A percentile compares a stretch with the other conserved stretches of the same genome.
Evolutionary conservation across 2,888 invertebrate genomes (phyloP).

Genomic region (Pharmacophagus antenor): DNA sequence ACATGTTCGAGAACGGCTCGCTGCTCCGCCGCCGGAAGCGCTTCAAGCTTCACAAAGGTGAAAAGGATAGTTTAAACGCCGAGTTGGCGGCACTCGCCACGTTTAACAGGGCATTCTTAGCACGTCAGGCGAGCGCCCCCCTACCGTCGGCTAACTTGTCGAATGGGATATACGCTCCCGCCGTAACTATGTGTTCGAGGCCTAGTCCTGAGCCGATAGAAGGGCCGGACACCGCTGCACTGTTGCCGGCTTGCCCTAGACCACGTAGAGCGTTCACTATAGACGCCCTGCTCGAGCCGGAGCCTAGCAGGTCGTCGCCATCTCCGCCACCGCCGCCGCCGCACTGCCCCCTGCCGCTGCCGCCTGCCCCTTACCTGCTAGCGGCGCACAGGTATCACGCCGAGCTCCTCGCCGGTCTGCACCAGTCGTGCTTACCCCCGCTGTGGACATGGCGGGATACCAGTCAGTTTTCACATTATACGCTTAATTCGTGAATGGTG

Average conservation of each 20-base stretch:
- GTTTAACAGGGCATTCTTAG: constrained; percentile 85
- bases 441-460: constrained; percentile 76
- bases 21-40: constrained; percentile 88
- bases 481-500: constrained; percentile 79
- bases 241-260: constrained; percentile 62
- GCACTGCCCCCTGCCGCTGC: constrained; percentile 66
- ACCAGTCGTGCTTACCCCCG: constrained; percentile 72
- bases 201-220: constrained; percentile 71
- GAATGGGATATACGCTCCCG: constrained; percentile 61
- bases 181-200: constrained; percentile 56
- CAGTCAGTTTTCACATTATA: constrained; percentile 76
- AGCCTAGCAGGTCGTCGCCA: constrained; percentile 73
- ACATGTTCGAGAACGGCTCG: constrained; percentile 95
- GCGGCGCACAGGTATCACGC: constrained; percentile 75
- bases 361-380: constrained; percentile 64
- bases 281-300: constrained; percentile 91
- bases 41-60: constrained; percentile 89
- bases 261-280: constrained; percentile 90
- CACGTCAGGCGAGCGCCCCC: constrained; percentile 71
- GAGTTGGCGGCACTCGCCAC: constrained; percentile 87
- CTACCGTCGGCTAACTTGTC: constrained; percentile 63
- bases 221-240: constrained; percentile 58
- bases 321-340: constrained; percentile 76
- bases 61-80: constrained; percentile 82
- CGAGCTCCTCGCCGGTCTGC: constrained; percentile 70